Base-by-base conservation (phyloP, 2,888 invertebrate species). In the Diarsia dahlii region DNA sequence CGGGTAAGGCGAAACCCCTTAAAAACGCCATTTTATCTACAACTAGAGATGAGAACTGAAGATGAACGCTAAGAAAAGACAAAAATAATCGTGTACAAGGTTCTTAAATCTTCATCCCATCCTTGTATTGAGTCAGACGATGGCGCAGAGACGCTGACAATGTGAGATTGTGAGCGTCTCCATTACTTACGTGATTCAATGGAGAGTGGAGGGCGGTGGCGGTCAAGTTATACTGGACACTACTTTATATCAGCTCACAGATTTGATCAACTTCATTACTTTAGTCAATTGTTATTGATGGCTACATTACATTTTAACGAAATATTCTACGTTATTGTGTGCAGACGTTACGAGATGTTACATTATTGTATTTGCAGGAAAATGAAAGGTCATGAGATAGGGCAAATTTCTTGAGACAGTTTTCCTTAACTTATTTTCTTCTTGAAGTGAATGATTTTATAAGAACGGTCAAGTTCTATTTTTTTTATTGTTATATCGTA, bases 171-270 rank as follows among this genome's bases (percentile, higher is more conserved):
- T 74, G 82, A 74, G 72, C 77, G 87, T 85, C 86, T 89, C 87
- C 87, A 86, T 88, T 88, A 89, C 87, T 88, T 88, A 89, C 86
- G 82, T 75, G 84, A 86, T 80, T 84, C 88, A 82, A 23, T 68
- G 64, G 66, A 64, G 63, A 78, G 18, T 34, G 45, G 76, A 64
- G 71, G 76, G 74, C 58, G 45, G 48, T 28, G 63, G 66, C 72
- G 79, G 74, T 71, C 64, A 71, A 80, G 71, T 80, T 74, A 76
- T 80, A 52, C 46, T 34, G 12, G 56, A 60, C 9, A 39, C 34
- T 48, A 52, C 62, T 66, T n/a, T 60, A 23, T 68, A 58, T 66
- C 70, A 28, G 58, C 54, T 45, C 13, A 64, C 58, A 77, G 67
- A 74, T 81, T 75, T 76, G 28, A 81, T 77, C 71, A 28, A 83